phyloP scores from a whole-genome alignment of 2,888 invertebrate species.

The Patella ulyssiponensis region DNA sequence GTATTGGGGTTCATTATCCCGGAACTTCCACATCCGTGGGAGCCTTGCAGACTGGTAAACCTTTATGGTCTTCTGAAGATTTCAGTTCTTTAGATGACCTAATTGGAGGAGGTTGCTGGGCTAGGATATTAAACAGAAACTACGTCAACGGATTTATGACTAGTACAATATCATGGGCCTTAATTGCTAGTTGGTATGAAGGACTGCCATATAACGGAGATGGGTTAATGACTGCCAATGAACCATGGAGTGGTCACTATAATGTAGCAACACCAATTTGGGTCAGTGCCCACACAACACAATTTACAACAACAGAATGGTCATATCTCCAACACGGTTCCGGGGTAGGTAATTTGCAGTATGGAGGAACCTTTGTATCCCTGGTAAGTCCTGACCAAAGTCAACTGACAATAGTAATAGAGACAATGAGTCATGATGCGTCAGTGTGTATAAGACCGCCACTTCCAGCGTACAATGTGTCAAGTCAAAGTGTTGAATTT shows the following conservation, averaged over 20 bases:
- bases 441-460: conserved; percentile 60
- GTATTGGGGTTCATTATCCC: conserved; percentile 70
- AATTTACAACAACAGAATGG: conserved; percentile 68
- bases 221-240: conserved; percentile 71
- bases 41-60: conserved; percentile 59
- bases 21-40: conserved; percentile 49
- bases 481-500: conserved; percentile 53
- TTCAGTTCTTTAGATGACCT: conserved; percentile 70
- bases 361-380: conserved; percentile 69
- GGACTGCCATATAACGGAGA: conserved; percentile 65
- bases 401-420: conserved; percentile 69
- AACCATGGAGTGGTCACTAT: conserved; percentile 71
- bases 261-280: conserved; percentile 68
- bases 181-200: conserved; percentile 70
- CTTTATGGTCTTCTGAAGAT: conserved; percentile 72
- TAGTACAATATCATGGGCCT: conserved; percentile 72
- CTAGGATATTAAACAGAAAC: conserved; percentile 71
- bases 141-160: conserved; percentile 72
- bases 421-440: conserved; percentile 68
- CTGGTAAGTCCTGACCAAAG: conserved; percentile 58
- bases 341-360: conserved; percentile 60
- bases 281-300: conserved; percentile 70
- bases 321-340: conserved; percentile 59
- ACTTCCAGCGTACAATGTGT: conserved; percentile 54
- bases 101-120: conserved; percentile 72